Percentiles rank a stretch among this genome's conserved stretches.
Evolutionary conservation across 2,113 vertebrate genomes (phyloP).

Genomic region (Piaya cayana): DNA sequence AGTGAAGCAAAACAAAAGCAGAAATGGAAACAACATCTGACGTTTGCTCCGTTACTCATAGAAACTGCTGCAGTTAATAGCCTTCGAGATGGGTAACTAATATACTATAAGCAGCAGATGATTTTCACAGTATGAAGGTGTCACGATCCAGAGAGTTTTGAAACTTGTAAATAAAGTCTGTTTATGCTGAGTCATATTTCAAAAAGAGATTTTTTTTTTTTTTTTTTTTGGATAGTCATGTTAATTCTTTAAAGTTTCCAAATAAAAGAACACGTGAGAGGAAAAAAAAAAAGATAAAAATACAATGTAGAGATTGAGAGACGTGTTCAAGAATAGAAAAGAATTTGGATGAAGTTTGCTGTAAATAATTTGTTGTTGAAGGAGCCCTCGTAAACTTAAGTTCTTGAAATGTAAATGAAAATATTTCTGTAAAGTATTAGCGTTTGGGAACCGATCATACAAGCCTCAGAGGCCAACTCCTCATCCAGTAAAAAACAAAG

Average conservation of each 20-base stretch:
- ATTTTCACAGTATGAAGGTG: neutral
- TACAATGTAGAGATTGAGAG: neutral
- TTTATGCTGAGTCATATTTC: neutral
- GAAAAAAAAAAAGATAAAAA: neutral
- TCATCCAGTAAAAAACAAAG: slow-evolving; percentile 27
- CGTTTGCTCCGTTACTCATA: neutral
- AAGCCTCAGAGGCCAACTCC: neutral
- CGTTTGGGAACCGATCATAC: neutral
- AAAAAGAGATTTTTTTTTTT: slow-evolving; percentile 6
- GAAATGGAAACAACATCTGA: slow-evolving; percentile 50
- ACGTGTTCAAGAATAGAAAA: neutral
- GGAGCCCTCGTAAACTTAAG: neutral
- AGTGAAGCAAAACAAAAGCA: slow-evolving; percentile 51
- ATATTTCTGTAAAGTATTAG: slow-evolving; percentile 9
- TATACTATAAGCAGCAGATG: neutral
- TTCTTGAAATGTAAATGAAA: neutral
- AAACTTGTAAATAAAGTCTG: neutral
- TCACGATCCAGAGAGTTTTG: neutral
- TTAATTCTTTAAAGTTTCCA: neutral
- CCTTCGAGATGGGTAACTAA: neutral
- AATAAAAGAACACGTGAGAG: neutral
- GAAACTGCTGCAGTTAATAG: neutral
- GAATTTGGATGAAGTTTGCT: neutral
- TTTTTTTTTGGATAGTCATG: neutral
- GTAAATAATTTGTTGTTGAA: slow-evolving; percentile 1